A percentile compares a stretch with the other conserved stretches of the same genome.
These are phyloP conservation scores for Suncus etruscus DNA, from an alignment of 2,113 vertebrate species.

Conservation along the genomic window DNA sequence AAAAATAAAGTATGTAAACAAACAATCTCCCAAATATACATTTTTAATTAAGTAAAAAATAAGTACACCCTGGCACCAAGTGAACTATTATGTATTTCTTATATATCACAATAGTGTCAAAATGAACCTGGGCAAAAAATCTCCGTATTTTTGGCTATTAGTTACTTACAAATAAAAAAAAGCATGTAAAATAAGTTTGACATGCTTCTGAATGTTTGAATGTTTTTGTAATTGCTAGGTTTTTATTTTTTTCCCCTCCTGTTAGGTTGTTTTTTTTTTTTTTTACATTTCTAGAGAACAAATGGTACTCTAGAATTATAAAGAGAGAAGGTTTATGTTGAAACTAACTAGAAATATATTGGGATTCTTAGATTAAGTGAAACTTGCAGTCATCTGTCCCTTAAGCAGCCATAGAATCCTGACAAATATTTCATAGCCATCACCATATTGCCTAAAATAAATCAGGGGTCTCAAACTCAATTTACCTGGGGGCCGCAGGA, in stretches of 20 bases:
- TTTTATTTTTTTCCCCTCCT: too few relatives aligned
- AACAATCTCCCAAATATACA: constrained; percentile 1
- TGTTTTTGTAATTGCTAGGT: too few relatives aligned
- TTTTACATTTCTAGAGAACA: not conserved
- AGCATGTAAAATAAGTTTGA: not conserved
- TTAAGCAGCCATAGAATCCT: not conserved
- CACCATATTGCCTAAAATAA: too few relatives aligned
- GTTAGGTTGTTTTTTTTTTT: too few relatives aligned
- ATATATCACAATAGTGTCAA: not conserved
- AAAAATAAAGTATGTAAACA: not conserved
- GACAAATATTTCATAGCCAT: not conserved
- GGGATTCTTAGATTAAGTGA: not conserved
- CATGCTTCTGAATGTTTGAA: not conserved
- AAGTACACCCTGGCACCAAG: not conserved
- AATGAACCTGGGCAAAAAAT: not conserved
- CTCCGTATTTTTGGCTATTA: not conserved
- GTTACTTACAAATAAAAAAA: constrained; percentile 12
- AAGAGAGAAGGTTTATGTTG: not conserved
- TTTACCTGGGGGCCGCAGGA: too few relatives aligned
- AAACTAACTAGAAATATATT: not conserved
- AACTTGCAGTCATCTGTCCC: not conserved
- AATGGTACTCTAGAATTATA: not conserved
- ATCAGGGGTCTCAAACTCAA: too few relatives aligned
- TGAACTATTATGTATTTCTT: not conserved
- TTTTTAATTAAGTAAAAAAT: not conserved